Evolutionary conservation across 37 sponge, comb jelly and placozoan species (phyloP).

Genomic region (Theonella swinhoei): DNA sequence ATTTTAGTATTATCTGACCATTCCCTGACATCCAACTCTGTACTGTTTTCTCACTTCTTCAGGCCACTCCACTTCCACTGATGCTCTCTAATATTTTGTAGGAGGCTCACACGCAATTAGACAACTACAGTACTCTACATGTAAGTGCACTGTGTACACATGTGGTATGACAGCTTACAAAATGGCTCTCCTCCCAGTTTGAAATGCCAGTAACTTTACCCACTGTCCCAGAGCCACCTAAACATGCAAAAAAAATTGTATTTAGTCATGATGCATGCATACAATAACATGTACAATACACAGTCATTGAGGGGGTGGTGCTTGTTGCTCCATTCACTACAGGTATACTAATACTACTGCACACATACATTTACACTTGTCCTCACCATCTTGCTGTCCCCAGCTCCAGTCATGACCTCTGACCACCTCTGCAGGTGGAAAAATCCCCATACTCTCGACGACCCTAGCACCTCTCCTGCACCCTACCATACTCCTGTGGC

Average conservation of each 20-base stretch:
- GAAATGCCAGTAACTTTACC: conserved; percentile 42
- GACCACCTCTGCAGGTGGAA: not conserved
- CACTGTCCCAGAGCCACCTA: conserved; percentile 62
- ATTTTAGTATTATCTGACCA: not conserved
- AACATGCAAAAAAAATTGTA: no score
- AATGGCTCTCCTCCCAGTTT: conserved; percentile 56
- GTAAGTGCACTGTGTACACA: no score
- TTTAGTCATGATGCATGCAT: no score
- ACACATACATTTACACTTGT: no score
- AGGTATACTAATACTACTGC: no score
- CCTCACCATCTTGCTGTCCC: not conserved
- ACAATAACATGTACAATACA: no score
- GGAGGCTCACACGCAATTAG: not conserved
- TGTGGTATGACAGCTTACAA: no score
- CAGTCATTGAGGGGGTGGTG: no score
- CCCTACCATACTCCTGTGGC: not conserved
- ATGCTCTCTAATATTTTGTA: not conserved
- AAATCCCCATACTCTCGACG: not conserved
- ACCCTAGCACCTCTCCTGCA: not conserved
- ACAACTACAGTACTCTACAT: not conserved
- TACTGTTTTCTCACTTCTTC: not conserved
- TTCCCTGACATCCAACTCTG: not conserved
- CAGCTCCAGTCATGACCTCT: not conserved
- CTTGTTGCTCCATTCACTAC: no score
- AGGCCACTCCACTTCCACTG: not conserved